Evolutionary conservation across 2,797 vertebrate species (phyloP), one percentile per base, ranked within the genome.

Genomic region (Poliocrania exsul): DNA sequence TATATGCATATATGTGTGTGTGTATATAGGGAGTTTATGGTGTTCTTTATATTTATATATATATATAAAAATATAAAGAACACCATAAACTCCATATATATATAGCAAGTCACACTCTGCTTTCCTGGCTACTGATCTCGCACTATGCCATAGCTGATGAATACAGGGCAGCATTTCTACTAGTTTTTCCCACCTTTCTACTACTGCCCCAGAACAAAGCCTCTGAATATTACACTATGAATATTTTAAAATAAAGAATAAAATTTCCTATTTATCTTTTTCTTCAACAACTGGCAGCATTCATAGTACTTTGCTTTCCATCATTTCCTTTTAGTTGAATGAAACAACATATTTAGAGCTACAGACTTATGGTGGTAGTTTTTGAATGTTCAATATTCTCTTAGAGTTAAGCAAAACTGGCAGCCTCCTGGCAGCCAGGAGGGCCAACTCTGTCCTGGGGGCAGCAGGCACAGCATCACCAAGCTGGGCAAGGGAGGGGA

Each of bases 401-500:
- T 10, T 50, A 6, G 47, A 72, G 61, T 51, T n/a, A 77, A 70
- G 20, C 14, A 57, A 28, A 65, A 51, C 6, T 38, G 24, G 50
- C 31, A 37, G 21, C 31, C 26, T 31, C 10, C 69, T n/a, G 31
- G 49, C 28, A 77, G 50, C 57, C 57, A 31, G 44, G 33, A 83
- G 9, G 16, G 21, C 10, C 44, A 78, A 2, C 3, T 0, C 0
- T 47, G 46, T 35, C 33, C 51, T 6, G 13, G 33, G 15, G 10
- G 5, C 46, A 58, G 2, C 65, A 57, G 44, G 50, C 11, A 25
- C 16, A 33, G 71, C 71, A 47, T 10, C 0, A 0, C 17, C 72
- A 65, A 65, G 65, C 44, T 2, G 0, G 38, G 18, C 2, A 9
- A 53, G 44, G n/a, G 15, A 40, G 8, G 6, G 15, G 33, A 65